phyloP scores from a whole-genome alignment of 2,113 vertebrate genomes.

The Leptobrachium leishanense region DNA sequence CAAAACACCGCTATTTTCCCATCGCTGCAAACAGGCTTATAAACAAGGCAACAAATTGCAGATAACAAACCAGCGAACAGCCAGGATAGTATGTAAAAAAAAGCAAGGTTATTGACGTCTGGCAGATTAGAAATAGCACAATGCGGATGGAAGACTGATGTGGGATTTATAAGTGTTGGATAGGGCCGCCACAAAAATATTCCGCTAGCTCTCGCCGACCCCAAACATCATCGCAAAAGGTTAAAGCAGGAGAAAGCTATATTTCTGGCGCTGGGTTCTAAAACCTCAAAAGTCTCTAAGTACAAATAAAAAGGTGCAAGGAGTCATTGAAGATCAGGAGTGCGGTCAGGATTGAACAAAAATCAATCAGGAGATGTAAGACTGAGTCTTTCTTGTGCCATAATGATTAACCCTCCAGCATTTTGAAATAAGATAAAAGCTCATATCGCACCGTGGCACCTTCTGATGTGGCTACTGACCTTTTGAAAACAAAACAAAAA shows the following conservation, averaged over 20 bases:
- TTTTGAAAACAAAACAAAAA: slow-evolving; percentile 55
- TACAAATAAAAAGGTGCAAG: slow-evolving; percentile 29
- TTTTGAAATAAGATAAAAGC: slow-evolving; percentile 64
- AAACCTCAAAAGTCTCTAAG: slow-evolving; percentile 39
- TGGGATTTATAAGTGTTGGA: slow-evolving; percentile 17
- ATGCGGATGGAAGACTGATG: not conserved
- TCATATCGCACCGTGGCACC: slow-evolving; percentile 52
- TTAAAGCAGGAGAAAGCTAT: slow-evolving; percentile 24
- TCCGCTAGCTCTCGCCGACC: not conserved
- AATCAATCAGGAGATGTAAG: slow-evolving; percentile 56
- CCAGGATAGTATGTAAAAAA: not conserved
- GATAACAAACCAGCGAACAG: not conserved
- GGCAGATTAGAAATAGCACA: not conserved
- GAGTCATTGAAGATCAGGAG: slow-evolving; percentile 48
- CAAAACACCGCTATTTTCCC: no score
- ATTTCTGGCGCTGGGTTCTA: not conserved
- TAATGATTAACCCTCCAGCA: slow-evolving; percentile 61
- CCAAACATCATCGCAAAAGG: not conserved
- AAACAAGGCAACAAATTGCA: not conserved
- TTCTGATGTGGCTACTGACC: slow-evolving; percentile 61
- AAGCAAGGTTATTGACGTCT: slow-evolving; percentile 10
- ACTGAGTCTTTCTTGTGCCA: slow-evolving; percentile 57
- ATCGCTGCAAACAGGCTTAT: not conserved
- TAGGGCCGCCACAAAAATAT: not conserved
- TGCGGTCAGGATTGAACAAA: slow-evolving; percentile 50